Percentiles rank a stretch among this genome's conserved stretches.
phyloP scores from a whole-genome alignment of 2,797 vertebrate species.

The Rhyacichthys aspro region DNA sequence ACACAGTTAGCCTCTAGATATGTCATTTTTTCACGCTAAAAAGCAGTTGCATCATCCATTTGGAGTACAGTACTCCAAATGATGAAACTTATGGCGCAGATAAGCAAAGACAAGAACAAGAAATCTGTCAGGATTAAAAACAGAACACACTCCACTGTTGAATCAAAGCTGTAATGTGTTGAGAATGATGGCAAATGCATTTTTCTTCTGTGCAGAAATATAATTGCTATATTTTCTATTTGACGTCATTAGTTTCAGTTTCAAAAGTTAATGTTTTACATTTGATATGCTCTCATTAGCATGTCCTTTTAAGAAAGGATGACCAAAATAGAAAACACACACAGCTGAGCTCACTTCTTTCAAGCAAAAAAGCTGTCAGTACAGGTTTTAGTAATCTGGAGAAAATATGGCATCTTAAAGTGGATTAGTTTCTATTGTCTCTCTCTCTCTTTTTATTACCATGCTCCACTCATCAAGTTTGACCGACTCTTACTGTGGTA shows the following conservation, averaged over 20 bases:
- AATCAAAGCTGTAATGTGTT: neutral
- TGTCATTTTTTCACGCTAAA: constrained; percentile 44
- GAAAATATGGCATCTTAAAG: neutral
- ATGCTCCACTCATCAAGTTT: neutral
- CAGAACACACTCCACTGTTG: constrained; percentile 2
- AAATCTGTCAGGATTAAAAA: constrained; percentile 34
- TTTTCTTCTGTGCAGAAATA: no score
- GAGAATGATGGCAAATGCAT: constrained; percentile 12
- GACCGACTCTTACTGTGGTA: neutral
- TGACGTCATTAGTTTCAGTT: no score
- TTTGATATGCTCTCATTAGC: no score
- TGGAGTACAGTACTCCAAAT: constrained; percentile 37
- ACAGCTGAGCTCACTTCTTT: neutral
- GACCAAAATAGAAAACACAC: no score
- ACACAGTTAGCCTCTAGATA: constrained; percentile 22
- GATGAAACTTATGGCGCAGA: constrained; percentile 60
- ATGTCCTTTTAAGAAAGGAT: no score
- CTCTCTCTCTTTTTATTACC: neutral
- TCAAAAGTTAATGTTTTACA: no score
- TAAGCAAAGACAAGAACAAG: constrained; percentile 61
- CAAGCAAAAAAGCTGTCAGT: neutral
- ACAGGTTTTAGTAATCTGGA: neutral
- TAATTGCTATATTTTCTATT: no score
- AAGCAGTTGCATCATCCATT: constrained; percentile 55
- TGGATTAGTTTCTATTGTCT: neutral